phyloP scores from a whole-genome alignment of 2,113 vertebrate genomes.

The Megalops atlanticus region DNA sequence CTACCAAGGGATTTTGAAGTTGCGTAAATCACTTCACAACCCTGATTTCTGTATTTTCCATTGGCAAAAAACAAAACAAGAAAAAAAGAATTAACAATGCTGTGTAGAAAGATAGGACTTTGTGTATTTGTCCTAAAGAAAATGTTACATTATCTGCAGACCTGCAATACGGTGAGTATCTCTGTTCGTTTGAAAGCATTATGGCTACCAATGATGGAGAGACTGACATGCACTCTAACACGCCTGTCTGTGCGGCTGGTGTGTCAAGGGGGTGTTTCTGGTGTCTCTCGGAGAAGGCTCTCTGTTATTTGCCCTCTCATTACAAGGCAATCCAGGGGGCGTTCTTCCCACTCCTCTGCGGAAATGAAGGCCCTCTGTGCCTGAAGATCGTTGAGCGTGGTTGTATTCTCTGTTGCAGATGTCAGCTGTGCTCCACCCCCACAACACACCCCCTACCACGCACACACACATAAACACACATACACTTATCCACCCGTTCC shows the following conservation, averaged over 20 bases:
- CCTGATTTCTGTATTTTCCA: neutral
- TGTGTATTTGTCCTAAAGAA: neutral
- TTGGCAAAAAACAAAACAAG: neutral
- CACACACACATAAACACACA: neutral
- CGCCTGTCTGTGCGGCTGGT: neutral
- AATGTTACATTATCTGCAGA: neutral
- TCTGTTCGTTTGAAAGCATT: neutral
- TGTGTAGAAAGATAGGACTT: neutral
- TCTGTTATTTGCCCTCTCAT: neutral
- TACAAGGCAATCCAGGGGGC: neutral
- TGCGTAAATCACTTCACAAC: neutral
- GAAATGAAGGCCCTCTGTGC: neutral
- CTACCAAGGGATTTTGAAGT: neutral
- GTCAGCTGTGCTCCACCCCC: neutral
- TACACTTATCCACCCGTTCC: neutral
- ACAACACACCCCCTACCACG: neutral
- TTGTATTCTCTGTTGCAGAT: conserved; percentile 4
- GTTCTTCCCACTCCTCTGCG: neutral
- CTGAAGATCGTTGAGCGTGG: neutral
- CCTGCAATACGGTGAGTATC: neutral
- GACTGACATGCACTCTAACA: neutral
- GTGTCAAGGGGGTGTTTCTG: neutral
- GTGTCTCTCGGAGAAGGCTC: neutral
- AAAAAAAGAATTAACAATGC: neutral
- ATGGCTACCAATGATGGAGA: neutral